Evolutionary conservation across 2,888 invertebrate species (phyloP), one percentile per base, ranked within the genome.

Genomic region (Willowsia nigromaculata): DNA sequence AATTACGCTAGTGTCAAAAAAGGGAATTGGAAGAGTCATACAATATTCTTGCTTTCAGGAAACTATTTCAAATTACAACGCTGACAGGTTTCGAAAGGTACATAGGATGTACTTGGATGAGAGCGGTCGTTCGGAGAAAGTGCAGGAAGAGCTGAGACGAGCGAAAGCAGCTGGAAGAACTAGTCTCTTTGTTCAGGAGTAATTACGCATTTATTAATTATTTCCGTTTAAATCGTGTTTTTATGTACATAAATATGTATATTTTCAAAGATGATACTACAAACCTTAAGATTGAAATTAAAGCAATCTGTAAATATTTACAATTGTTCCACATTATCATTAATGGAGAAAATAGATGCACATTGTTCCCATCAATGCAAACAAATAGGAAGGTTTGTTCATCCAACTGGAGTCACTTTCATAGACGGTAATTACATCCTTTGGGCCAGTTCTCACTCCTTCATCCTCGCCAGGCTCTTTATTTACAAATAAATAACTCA

Each of bases 21-120:
- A n/a, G n/a, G n/a, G n/a, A n/a, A n/a, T n/a, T n/a, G n/a, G n/a
- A n/a, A n/a, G n/a, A n/a, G n/a, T 43, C 47, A 15, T 22, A 50
- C 50, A 50, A 50, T 25, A 11, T 2, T 33, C 25, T 68, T 40
- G 18, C 9, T 68, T 37, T 71, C 65, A 90, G 90, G 76, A 87
- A 50, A 85, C 88, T 5, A 85, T 90, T 47, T 88, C 87, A 11
- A 71, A 53, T 25, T 81, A 86, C 33, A 90, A 90, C 43, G 81
- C 68, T 7, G 68, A 78, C 56, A 43, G 85, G 37, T 90, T 88
- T 13, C 88, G 88, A 4, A 90, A 90, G 62, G 88, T 81, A 1
- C 88, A 90, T 30, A 50, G 80, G 59, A 88, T 87, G 85, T 90
- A 90, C 37, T 22, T 85, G 65, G 81, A 82, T 0, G 90, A 90